phyloP scores from a whole-genome alignment of 2,797 vertebrate species.

The Aselliscus stoliczkanus region DNA sequence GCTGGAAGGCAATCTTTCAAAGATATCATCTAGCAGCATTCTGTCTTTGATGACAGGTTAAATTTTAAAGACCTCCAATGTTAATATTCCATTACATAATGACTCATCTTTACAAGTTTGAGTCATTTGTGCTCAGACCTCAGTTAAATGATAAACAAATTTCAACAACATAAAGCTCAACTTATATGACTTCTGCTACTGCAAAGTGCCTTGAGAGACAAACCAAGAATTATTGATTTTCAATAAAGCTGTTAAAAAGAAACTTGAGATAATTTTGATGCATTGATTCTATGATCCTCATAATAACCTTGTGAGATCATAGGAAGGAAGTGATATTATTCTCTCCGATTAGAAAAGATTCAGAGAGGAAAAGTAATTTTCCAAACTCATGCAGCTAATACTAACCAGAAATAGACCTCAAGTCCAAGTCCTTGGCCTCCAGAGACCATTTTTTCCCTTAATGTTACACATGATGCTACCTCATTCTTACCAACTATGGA shows the following conservation, averaged over 20 bases:
- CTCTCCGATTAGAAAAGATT: neutral
- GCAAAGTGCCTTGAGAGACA: neutral
- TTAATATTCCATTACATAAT: neutral
- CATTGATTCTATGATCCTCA: neutral
- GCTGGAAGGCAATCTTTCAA: neutral
- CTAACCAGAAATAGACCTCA: neutral
- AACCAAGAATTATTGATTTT: neutral
- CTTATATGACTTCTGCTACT: neutral
- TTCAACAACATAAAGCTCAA: neutral
- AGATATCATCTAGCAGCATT: neutral
- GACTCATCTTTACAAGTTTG: neutral
- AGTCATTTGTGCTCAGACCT: neutral
- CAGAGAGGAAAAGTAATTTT: neutral
- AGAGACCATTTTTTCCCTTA: neutral
- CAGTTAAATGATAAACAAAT: neutral
- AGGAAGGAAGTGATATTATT: neutral
- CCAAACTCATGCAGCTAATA: neutral
- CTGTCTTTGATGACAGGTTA: neutral
- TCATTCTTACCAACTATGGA: neutral
- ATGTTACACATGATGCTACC: neutral
- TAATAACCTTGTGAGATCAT: neutral
- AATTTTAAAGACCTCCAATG: neutral
- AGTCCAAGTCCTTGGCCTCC: neutral
- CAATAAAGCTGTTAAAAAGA: neutral
- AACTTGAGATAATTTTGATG: neutral